Percentiles rank a stretch among this genome's conserved stretches.
These are phyloP conservation scores for Xestia ashworthii DNA, from an alignment of 2,888 invertebrate genomes.

Conservation along the genomic window DNA sequence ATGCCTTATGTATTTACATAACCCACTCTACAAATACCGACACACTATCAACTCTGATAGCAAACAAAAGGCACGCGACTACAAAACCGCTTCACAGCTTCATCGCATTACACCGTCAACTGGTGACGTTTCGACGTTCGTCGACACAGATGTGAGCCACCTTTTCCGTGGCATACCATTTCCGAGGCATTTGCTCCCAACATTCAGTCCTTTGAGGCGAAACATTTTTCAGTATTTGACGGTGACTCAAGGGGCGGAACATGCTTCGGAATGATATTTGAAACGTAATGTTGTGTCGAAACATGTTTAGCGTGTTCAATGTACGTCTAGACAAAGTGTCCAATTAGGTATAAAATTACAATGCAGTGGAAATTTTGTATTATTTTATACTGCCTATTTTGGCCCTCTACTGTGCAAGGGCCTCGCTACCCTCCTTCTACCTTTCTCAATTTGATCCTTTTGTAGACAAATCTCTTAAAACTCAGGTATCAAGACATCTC, in stretches of 20 bases:
- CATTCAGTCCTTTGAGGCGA: conserved; percentile 65
- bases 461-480: neutral
- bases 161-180: conserved; percentile 70
- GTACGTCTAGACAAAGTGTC: neutral
- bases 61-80: conserved; percentile 54
- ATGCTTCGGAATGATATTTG: conserved; percentile 52
- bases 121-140: conserved; percentile 52
- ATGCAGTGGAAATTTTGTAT: neutral
- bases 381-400: neutral
- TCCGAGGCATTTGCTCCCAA: conserved; percentile 64
- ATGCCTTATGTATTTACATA: conserved; percentile 29
- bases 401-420: neutral
- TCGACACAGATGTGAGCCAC: conserved; percentile 56
- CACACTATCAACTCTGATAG: conserved; percentile 22
- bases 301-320: conserved; percentile 22
- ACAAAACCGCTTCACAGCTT: conserved; percentile 45
- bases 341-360: neutral
- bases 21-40: conserved; percentile 13
- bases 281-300: conserved; percentile 31
- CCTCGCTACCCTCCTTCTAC: neutral
- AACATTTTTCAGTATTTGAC: conserved; percentile 69
- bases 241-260: conserved; percentile 47
- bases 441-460: neutral
- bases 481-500: neutral
- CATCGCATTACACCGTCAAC: conserved; percentile 53